phyloP scores from a whole-genome alignment of 2,888 invertebrate genomes.

The Philonicus albiceps region DNA sequence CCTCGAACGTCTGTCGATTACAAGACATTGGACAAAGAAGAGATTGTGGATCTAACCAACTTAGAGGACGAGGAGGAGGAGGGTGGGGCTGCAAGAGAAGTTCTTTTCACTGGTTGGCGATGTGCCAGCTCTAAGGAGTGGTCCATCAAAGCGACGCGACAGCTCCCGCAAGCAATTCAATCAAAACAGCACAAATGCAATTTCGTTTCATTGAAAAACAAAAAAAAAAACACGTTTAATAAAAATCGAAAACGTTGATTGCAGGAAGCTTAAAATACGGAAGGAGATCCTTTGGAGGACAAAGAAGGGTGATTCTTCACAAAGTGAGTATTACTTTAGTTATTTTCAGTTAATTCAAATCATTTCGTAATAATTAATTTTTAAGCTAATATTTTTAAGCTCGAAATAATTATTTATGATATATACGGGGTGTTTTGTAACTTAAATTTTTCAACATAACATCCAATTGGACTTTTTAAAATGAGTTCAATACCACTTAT shows the following conservation, averaged over 20 bases:
- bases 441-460: too few species aligned
- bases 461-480: too few species aligned
- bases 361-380: too few species aligned
- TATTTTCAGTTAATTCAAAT: too few species aligned
- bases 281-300: too few species aligned
- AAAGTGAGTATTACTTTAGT: too few species aligned
- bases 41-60: not conserved
- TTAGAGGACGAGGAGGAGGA: not conserved
- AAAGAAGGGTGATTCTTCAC: too few species aligned
- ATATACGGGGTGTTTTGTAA: too few species aligned
- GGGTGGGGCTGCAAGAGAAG: not conserved
- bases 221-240: too few species aligned
- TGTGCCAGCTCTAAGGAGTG: not conserved
- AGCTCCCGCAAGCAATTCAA: not conserved
- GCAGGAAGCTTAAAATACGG: not conserved
- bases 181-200: conserved; percentile 8
- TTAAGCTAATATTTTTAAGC: too few species aligned
- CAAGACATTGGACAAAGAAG: not conserved
- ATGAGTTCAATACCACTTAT: too few species aligned
- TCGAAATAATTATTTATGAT: too few species aligned
- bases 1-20: not conserved
- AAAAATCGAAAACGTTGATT: not conserved
- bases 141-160: not conserved
- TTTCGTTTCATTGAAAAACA: not conserved
- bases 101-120: not conserved